Evolutionary conservation across 2,113 vertebrate species (phyloP).

Genomic region (Sebastes schlegelii): DNA sequence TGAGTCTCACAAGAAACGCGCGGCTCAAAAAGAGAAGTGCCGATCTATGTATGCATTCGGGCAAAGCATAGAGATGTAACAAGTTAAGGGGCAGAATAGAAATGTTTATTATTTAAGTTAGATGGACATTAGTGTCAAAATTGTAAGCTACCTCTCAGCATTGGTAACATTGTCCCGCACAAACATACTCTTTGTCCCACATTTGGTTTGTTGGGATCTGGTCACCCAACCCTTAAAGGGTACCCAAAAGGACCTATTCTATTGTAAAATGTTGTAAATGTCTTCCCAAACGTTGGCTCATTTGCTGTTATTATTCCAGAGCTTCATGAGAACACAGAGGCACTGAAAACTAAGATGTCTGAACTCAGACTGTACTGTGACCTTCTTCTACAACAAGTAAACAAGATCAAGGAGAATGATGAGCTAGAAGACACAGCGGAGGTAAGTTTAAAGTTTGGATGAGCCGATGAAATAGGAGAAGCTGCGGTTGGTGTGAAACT

Average conservation of each 20-base stretch:
- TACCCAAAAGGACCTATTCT: not conserved
- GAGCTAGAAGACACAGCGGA: conserved; percentile 68
- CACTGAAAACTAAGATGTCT: conserved; percentile 96
- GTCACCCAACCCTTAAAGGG: too few species aligned
- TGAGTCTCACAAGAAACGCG: too few species aligned
- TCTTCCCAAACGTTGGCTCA: not conserved
- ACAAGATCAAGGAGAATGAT: conserved; percentile 87
- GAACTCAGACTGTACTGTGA: conserved; percentile 97
- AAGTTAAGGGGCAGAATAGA: too few species aligned
- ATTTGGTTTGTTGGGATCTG: too few species aligned
- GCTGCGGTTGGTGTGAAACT: conserved; percentile 33
- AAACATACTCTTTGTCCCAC: too few species aligned
- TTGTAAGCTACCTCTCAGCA: too few species aligned
- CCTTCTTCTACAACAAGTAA: conserved; percentile 97
- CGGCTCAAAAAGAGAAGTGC: too few species aligned
- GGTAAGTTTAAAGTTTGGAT: conserved; percentile 64
- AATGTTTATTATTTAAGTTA: too few species aligned
- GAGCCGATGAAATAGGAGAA: conserved; percentile 58
- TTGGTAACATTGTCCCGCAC: too few species aligned
- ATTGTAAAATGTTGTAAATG: not conserved
- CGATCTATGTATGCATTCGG: too few species aligned
- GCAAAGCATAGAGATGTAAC: too few species aligned
- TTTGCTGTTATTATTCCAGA: conserved; percentile 79
- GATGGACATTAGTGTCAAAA: too few species aligned
- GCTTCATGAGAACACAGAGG: conserved; percentile 95